These are phyloP conservation scores for Delia radicum DNA, from an alignment of 1,140 invertebrate species.

Conservation along the genomic window DNA sequence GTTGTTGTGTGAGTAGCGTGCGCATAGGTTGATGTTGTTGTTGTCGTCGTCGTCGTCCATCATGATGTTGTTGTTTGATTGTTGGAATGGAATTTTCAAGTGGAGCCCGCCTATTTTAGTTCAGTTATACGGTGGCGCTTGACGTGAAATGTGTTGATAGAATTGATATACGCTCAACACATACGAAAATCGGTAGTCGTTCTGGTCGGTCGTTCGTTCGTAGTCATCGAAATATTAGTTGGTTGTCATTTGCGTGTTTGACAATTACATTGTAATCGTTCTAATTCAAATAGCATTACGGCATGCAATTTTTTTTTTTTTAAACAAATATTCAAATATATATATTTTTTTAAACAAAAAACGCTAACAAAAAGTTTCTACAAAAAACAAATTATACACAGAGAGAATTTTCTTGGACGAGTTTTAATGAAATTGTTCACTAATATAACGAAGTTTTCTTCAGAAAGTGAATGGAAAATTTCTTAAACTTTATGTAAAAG, in stretches of 20 bases:
- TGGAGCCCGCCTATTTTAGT: conserved; percentile 31
- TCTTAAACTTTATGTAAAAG: no score
- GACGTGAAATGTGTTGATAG: background rate
- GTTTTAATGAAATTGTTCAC: no score
- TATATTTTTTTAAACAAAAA: no score
- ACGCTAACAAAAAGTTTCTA: no score
- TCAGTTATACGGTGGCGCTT: conserved; percentile 11
- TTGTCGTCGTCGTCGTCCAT: background rate
- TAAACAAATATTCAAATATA: no score
- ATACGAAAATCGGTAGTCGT: background rate
- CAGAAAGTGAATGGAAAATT: no score
- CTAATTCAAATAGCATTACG: background rate
- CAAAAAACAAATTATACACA: no score
- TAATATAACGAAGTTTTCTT: no score
- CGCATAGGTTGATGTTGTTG: background rate
- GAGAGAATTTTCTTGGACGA: no score
- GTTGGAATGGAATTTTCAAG: conserved; percentile 32
- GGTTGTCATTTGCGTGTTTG: background rate
- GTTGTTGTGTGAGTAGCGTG: background rate
- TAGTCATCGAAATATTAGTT: no score
- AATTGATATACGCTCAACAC: background rate
- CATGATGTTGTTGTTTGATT: conserved; percentile 26
- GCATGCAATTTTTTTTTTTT: no score
- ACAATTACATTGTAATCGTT: background rate
- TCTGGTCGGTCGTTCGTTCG: background rate